Conservation (phyloP, 2,888 invertebrate species). For the Phortica okadai region DNA sequence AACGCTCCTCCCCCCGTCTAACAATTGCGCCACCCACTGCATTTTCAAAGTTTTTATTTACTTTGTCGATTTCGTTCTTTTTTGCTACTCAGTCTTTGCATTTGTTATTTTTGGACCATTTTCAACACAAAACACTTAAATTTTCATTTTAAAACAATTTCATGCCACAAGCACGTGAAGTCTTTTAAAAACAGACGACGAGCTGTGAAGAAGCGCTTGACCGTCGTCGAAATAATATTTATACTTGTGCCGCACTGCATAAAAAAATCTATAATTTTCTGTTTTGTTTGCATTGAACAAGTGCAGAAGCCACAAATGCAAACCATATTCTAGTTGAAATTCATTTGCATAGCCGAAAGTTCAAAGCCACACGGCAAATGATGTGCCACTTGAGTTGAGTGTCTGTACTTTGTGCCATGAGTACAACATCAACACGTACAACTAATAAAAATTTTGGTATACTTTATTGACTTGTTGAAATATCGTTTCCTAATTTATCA, state of each 20-base stretch:
- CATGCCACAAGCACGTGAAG: slow-evolving; percentile 1
- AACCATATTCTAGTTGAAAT: background rate
- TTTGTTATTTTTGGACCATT: slow-evolving; percentile 62
- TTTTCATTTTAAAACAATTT: slow-evolving; percentile 60
- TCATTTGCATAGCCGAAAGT: background rate
- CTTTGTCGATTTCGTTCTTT: background rate
- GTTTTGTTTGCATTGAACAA: background rate
- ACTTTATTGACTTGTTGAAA: no score
- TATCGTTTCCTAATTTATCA: no score
- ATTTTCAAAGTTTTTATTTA: slow-evolving; percentile 1
- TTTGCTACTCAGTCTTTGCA: background rate
- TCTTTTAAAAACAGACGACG: background rate
- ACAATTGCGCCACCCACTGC: background rate
- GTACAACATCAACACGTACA: background rate
- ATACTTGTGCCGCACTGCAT: background rate
- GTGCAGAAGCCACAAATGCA: background rate
- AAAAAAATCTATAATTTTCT: background rate
- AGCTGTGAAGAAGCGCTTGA: background rate
- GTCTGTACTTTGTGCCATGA: background rate
- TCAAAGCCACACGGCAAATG: background rate
- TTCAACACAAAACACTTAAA: slow-evolving; percentile 71
- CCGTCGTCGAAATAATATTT: background rate
- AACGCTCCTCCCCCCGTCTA: background rate
- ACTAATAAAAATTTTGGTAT: background rate
- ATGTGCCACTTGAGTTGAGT: background rate